Evolutionary conservation across 1,140 invertebrate genomes (phyloP), one percentile per base, ranked within the genome.

Genomic region (Bilobella aurantiaca): DNA sequence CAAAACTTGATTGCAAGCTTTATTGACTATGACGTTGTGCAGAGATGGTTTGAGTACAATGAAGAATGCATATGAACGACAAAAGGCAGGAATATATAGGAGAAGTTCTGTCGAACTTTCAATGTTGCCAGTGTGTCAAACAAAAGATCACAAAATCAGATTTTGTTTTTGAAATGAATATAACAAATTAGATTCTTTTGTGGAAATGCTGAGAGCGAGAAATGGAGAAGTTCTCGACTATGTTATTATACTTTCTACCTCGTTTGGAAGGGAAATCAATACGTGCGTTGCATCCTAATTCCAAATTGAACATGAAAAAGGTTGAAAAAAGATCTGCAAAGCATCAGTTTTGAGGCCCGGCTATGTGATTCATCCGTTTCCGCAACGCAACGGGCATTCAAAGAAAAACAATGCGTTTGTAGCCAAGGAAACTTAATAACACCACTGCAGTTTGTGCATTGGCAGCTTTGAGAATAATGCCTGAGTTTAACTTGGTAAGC

Each of bases 271-370:
- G 23, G 49, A 53, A 66, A 67, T 68, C 67, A 49, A 58, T 29
- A 71, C 70, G 70, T 71, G 70, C 66, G 67, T 69, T 66, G 37
- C 46, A 71, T 71, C 65, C 63, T 65, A 69, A 71, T 66, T 42
- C 61, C 34, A 53, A 53, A 53, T 53, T 53, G 49, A 53, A 53
- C 49, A 53, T 53, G 49, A 23, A 53, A 53, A 53, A 23, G 49
- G 49, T 12, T 18, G 34, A 42, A 42, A 12, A 18, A 18, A 42
- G 34, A 42, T 42, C 34, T 42, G 34, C 34, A 18, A 42, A n/a
- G n/a, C n/a, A n/a, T n/a, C n/a, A n/a, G n/a, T n/a, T n/a, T n/a
- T n/a, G n/a, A n/a, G n/a, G n/a, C n/a, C n/a, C n/a, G n/a, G n/a
- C n/a, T n/a, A n/a, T n/a, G n/a, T n/a, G n/a, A n/a, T n/a, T n/a